Conservation (phyloP, 2,797 vertebrate species). For the Sylvilagus floridanus region DNA sequence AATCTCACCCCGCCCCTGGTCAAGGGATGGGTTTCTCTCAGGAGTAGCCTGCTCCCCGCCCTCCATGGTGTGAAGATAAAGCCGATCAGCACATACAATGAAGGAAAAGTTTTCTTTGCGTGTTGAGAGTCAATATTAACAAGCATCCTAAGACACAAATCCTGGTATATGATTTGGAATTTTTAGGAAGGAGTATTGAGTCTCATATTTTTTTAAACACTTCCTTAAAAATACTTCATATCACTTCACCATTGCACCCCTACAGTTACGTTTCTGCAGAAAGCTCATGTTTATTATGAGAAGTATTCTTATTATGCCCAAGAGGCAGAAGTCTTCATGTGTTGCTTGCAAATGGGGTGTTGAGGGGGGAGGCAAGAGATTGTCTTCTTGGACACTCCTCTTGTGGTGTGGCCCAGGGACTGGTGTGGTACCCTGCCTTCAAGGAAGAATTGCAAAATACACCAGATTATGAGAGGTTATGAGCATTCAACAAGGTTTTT, state of each 20-base stretch:
- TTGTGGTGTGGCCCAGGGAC: not conserved
- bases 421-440: too few relatives aligned
- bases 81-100: not conserved
- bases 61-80: not conserved
- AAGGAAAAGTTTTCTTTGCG: not conserved
- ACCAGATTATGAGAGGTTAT: not conserved
- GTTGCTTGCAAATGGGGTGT: not conserved
- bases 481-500: not conserved
- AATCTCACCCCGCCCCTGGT: not conserved
- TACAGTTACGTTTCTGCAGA: not conserved
- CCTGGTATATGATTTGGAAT: not conserved
- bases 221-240: not conserved
- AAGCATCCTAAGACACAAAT: not conserved
- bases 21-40: not conserved
- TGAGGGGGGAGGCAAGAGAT: not conserved
- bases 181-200: not conserved
- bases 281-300: not conserved
- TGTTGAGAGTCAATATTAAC: not conserved
- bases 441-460: not conserved
- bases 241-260: not conserved
- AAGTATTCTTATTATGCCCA: slow-evolving; percentile 4
- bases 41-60: not conserved
- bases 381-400: not conserved
- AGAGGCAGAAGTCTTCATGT: not conserved
- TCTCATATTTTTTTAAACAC: not conserved